Conservation (phyloP, 2,797 vertebrate species). For the Pachyuromys duprasi region DNA sequence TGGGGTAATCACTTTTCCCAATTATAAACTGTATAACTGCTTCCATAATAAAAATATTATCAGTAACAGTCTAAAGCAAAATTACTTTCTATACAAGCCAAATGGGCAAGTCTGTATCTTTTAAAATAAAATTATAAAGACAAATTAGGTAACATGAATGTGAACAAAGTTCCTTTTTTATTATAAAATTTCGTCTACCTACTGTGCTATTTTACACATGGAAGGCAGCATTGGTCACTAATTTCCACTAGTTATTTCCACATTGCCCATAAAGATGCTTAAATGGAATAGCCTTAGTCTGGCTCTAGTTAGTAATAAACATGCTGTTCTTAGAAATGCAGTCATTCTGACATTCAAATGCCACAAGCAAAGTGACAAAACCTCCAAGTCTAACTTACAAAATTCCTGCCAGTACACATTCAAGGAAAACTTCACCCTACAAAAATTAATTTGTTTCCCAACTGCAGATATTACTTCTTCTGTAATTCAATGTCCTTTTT, state of each 20-base stretch:
- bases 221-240: not conserved
- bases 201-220: not conserved
- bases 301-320: conserved; percentile 26
- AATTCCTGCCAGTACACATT: not conserved
- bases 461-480: not conserved
- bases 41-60: conserved; percentile 37
- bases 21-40: not conserved
- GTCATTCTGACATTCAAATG: conserved; percentile 7
- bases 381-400: not conserved
- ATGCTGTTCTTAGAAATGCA: not conserved
- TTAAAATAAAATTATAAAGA: conserved; percentile 34
- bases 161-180: conserved; percentile 1
- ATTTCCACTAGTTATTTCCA: not conserved
- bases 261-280: not conserved
- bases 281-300: not conserved
- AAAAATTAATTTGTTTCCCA: conserved; percentile 50
- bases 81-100: conserved; percentile 13
- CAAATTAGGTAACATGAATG: conserved; percentile 9
- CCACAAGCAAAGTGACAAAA: conserved; percentile 26
- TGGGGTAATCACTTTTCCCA: not conserved
- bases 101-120: not conserved
- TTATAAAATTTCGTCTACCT: not conserved
- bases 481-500: not conserved
- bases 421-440: not conserved
- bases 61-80: conserved; percentile 43